Evolutionary conservation across 2,888 invertebrate genomes (phyloP).

Genomic region (Epinotia nisella): DNA sequence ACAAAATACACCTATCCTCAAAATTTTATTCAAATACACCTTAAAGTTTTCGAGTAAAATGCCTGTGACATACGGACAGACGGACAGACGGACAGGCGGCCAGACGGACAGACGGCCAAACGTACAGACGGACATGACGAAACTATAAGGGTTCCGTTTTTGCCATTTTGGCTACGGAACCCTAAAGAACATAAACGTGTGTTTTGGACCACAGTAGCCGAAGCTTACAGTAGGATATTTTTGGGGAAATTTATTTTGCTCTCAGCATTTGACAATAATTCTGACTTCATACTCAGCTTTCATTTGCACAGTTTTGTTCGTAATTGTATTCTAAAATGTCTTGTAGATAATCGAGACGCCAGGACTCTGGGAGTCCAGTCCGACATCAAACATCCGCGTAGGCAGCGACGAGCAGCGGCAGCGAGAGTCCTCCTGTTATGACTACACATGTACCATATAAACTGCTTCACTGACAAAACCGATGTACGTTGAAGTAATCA

Average conservation of each 20-base stretch:
- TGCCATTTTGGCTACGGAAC: no score
- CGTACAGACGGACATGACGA: no score
- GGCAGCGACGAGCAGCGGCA: conserved; percentile 62
- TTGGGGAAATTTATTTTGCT: neutral
- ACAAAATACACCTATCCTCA: no score
- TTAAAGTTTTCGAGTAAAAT: no score
- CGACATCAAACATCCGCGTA: conserved; percentile 76
- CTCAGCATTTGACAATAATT: neutral
- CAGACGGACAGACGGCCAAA: no score
- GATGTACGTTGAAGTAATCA: neutral
- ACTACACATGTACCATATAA: conserved; percentile 73
- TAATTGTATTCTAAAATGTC: conserved; percentile 43
- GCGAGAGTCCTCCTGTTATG: conserved; percentile 70
- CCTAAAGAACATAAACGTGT: no score
- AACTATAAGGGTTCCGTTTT: no score
- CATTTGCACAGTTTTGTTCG: neutral
- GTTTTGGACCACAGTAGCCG: neutral
- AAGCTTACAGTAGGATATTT: neutral
- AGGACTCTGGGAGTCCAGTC: conserved; percentile 89
- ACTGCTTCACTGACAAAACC: neutral
- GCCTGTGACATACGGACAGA: no score
- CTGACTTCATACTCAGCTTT: neutral
- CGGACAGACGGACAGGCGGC: no score
- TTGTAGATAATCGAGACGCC: conserved; percentile 96
- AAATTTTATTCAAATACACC: no score